Conservation (phyloP, 2,888 invertebrate genomes). For the Morpho deidamia region DNA sequence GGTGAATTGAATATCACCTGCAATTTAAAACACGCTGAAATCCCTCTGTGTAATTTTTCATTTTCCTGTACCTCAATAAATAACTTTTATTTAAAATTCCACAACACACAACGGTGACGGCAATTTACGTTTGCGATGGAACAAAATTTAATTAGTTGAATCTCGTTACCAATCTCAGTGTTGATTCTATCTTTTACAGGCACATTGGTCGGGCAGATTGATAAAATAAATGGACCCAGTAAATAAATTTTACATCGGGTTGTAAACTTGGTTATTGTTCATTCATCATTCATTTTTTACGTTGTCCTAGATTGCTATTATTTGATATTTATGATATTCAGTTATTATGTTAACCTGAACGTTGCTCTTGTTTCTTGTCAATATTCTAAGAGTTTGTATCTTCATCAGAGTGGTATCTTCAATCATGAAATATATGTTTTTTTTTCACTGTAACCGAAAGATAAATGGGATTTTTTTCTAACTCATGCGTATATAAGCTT, state of each 20-base stretch:
- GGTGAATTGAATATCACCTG: background rate
- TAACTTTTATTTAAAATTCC: slow-evolving; percentile 8
- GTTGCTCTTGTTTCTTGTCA: no score
- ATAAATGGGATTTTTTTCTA: no score
- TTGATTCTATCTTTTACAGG: slow-evolving; percentile 20
- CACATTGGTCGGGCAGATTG: slow-evolving; percentile 17
- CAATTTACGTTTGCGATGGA: slow-evolving; percentile 14
- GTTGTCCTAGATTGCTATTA: no score
- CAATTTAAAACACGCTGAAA: background rate
- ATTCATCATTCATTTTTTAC: background rate
- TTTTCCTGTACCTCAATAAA: slow-evolving; percentile 6
- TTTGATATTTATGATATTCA: no score
- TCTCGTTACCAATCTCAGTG: slow-evolving; percentile 21
- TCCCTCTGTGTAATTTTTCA: background rate
- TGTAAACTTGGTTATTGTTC: background rate
- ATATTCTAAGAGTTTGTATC: no score
- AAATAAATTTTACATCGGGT: slow-evolving; percentile 7
- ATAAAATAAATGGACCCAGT: slow-evolving; percentile 17
- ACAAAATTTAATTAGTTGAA: slow-evolving; percentile 20
- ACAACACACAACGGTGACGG: slow-evolving; percentile 4
- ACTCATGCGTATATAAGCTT: no score
- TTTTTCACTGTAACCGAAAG: no score
- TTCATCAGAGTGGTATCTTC: no score
- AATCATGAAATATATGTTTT: no score
- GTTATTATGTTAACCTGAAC: no score